Percentiles rank a stretch among this genome's conserved stretches.
Conservation (phyloP, 37 sponge, comb jelly and placozoan genomes). For the Petrosia ficiformis region DNA sequence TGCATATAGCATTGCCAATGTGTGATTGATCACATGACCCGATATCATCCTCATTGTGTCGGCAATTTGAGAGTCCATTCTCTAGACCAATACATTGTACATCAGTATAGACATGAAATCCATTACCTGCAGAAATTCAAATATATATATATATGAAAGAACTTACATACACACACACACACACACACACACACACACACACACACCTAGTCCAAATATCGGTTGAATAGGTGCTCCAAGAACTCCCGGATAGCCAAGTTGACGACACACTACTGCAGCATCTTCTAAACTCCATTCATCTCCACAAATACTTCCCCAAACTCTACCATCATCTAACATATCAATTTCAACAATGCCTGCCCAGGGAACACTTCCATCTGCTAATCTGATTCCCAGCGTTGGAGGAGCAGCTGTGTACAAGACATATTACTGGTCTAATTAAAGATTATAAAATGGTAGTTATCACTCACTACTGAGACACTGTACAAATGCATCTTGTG, state of each 20-base stretch:
- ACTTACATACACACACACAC: not conserved
- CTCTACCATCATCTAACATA: not conserved
- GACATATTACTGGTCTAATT: too few species aligned
- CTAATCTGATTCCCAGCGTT: not conserved
- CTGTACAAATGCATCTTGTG: not conserved
- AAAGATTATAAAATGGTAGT: too few species aligned
- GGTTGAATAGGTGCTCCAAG: not conserved
- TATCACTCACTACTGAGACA: not conserved
- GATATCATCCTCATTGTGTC: not conserved
- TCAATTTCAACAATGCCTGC: constrained; percentile 4
- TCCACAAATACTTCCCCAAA: constrained; percentile 22
- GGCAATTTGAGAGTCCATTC: not conserved
- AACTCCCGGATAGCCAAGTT: not conserved
- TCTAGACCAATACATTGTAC: not conserved
- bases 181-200: not conserved
- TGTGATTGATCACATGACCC: not conserved
- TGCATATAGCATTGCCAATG: not conserved
- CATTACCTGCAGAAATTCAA: too few species aligned
- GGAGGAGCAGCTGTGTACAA: not conserved
- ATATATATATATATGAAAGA: not conserved
- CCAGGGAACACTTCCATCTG: not conserved
- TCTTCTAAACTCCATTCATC: not conserved
- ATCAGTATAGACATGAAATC: not conserved
- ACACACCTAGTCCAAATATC: not conserved
- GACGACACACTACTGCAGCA: not conserved